A percentile compares a stretch with the other conserved stretches of the same genome.
Evolutionary conservation across 2,113 vertebrate genomes (phyloP).

Genomic region (Malurus alboscapulatus): DNA sequence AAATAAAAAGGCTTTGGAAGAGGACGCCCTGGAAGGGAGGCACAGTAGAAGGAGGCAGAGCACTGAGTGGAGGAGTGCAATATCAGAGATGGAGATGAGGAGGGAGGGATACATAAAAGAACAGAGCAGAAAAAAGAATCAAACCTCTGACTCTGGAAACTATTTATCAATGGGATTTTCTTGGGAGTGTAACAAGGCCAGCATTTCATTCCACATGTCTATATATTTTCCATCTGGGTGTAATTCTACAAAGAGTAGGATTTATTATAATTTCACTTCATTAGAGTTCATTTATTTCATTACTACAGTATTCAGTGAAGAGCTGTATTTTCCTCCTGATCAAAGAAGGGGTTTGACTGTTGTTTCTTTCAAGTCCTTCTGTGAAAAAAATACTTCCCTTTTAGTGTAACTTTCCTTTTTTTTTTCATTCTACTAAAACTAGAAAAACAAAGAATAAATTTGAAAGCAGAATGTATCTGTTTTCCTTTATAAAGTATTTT

Average conservation of each 20-base stretch:
- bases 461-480: background rate
- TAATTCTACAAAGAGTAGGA: background rate
- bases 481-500: background rate
- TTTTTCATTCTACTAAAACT: background rate
- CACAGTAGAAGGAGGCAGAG: background rate
- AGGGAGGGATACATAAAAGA: background rate
- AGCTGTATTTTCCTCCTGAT: background rate
- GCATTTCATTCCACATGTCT: background rate
- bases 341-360: background rate
- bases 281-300: constrained; percentile 13
- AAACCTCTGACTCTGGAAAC: background rate
- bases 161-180: background rate
- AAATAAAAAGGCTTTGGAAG: background rate
- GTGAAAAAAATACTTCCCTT: background rate
- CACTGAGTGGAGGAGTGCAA: background rate
- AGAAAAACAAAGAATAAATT: background rate
- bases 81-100: background rate
- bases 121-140: background rate
- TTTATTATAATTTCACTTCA: constrained; percentile 10
- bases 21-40: background rate
- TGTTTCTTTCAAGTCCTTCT: background rate
- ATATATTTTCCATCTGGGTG: constrained; percentile 1
- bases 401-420: background rate
- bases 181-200: background rate
- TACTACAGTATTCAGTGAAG: background rate